Evolutionary conservation across 1,140 invertebrate genomes (phyloP), one percentile per base, ranked within the genome.

Genomic region (Hyles vespertilio): DNA sequence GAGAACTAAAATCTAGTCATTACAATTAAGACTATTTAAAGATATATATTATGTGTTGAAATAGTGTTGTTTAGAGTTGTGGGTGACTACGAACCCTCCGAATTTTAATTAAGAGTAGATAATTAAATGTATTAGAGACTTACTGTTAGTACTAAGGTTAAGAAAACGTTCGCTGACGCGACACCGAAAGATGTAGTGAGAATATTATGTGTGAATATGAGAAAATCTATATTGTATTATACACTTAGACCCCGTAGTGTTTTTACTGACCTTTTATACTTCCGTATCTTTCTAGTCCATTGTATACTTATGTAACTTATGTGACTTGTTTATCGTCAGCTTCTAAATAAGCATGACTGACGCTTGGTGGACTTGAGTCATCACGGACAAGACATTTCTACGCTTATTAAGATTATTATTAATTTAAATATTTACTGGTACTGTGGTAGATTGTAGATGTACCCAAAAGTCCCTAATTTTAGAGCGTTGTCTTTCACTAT

Each of bases 261-360:
- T 87, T 87, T 80, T 85, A 84, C 79, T 70, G 69, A 80, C 76
- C 77, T 85, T 87, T 87, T 85, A 80, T 87, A 87, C 81, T 81
- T 83, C 75, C 65, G 64, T 79, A 80, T 70, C 71, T 84, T 79
- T 77, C 71, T 78, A 66, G 72, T 58, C 61, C 50, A 67, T 69
- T 63, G 48, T 71, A 68, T 65, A 61, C 55, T 49, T 55, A 65
- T 10, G 8, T 51, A 9, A 10, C 8, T 10, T 51, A 33, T 3
- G 9, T 32, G 46, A 10, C 12, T 10, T 48, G 5, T n/a, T 48
- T 48, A n/a, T 40, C 34, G 32, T 51, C 34, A 33, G 50, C 50
- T 51, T 34, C n/a, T n/a, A 51, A 34, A 32, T 51, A 51, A 32
- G 32, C 22, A 22, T 22, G 22, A 22, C 22, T 10, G 34, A 32